A percentile compares a stretch with the other conserved stretches of the same genome.
Conservation (phyloP, 1,140 invertebrate species). For the Neodiprion pinetum region DNA sequence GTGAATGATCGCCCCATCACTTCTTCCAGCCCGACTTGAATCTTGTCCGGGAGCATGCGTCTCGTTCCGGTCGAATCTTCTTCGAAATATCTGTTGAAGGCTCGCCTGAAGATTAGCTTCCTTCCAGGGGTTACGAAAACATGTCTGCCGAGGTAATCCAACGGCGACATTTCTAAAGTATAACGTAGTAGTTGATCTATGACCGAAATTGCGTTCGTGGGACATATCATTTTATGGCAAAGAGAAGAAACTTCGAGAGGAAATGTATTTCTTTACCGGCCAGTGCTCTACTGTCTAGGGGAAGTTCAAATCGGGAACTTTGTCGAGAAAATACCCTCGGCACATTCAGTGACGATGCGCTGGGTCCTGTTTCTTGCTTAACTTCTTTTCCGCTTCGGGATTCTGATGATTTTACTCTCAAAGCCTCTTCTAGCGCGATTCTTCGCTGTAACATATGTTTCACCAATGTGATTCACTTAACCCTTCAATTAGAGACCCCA, state of each 20-base stretch:
- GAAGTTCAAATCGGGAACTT: conserved; percentile 70
- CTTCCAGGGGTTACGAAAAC: conserved; percentile 68
- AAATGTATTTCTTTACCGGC: conserved; percentile 52
- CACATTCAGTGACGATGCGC: conserved; percentile 63
- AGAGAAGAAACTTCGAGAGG: conserved; percentile 25
- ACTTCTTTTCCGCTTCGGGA: conserved; percentile 33
- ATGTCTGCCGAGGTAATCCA: conserved; percentile 69
- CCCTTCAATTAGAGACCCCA: no score
- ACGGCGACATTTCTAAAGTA: conserved; percentile 63
- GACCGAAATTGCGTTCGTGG: no score
- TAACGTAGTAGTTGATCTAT: no score
- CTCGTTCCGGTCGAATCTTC: conserved; percentile 47
- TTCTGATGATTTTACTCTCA: conserved; percentile 50
- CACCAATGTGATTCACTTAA: background rate
- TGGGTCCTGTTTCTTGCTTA: background rate
- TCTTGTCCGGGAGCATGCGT: conserved; percentile 53
- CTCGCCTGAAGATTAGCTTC: conserved; percentile 67
- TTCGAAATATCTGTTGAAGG: conserved; percentile 62
- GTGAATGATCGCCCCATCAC: conserved; percentile 68
- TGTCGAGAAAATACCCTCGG: conserved; percentile 70
- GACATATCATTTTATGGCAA: no score
- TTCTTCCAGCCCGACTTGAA: conserved; percentile 65
- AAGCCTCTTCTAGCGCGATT: conserved; percentile 71
- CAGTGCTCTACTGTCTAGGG: conserved; percentile 66
- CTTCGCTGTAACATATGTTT: conserved; percentile 55